Evolutionary conservation across 2,797 vertebrate species (phyloP).

Genomic region (Clarias pachynema): DNA sequence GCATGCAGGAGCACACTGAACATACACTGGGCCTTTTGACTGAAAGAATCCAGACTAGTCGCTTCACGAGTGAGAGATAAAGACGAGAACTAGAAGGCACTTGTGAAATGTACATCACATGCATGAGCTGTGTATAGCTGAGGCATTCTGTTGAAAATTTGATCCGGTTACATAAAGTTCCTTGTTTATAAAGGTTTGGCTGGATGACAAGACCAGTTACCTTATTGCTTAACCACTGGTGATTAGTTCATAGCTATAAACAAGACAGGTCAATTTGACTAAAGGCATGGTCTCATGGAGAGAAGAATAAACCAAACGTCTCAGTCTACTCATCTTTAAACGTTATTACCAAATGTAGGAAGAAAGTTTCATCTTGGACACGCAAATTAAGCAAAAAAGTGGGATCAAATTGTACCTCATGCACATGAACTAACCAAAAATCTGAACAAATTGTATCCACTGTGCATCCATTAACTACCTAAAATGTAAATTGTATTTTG

Average conservation of each 20-base stretch:
- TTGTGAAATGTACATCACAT: constrained; percentile 34
- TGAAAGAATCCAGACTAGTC: background rate
- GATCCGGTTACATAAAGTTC: background rate
- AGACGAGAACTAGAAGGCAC: constrained; percentile 17
- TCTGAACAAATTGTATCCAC: too few species aligned
- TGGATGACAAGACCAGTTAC: background rate
- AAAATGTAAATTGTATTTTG: too few species aligned
- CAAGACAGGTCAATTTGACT: background rate
- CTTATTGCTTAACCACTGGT: background rate
- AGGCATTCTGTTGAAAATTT: background rate
- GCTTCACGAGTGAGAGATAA: constrained; percentile 2
- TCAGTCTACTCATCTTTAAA: background rate
- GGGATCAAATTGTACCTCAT: too few species aligned
- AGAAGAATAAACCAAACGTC: background rate
- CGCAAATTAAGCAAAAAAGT: too few species aligned
- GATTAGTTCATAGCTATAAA: background rate
- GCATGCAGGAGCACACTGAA: constrained; percentile 48
- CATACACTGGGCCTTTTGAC: constrained; percentile 54
- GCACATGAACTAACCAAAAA: too few species aligned
- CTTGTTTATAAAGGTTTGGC: background rate
- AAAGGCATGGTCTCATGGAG: background rate
- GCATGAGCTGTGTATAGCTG: background rate
- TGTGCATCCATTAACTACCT: too few species aligned
- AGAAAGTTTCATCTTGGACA: too few species aligned
- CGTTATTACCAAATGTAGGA: background rate